Base-by-base conservation (phyloP, 2,797 vertebrate genomes). In the Martes flavigula region DNA sequence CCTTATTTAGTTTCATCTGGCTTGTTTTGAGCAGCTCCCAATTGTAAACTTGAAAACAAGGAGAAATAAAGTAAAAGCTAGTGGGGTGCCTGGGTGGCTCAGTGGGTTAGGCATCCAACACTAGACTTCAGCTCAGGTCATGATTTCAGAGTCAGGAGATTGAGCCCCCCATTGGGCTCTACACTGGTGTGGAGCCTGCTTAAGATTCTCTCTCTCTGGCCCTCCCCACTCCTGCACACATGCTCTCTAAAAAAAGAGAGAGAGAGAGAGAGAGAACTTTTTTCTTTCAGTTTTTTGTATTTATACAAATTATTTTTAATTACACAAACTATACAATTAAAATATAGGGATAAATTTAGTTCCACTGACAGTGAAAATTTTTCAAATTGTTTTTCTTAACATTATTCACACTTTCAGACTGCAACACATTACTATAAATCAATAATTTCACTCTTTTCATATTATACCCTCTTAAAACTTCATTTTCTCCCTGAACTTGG, bases 381-480 rank as follows among this genome's bases (percentile, higher is more conserved):
- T 94, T 54, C 64, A 89, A 72, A 38, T 62, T 64, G 43, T 56
- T 94, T 87, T 77, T 77, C 75, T 75, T 66, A 90, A 86, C 81
- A 48, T 77, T 46, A 66, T 62, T 75, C 25, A 68, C 38, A 35
- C 10, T 18, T 75, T 92, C 51, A 54, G 51, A 88, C 62, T 32
- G 20, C 54, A 90, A 27, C 3, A 23, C 20, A 56, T 38, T 82
- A 32, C 10, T 25, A 14, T 21, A 60, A 92, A 77, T 68, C 20
- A 77, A 51, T 4, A 68, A 43, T 66, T 35, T 38, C 51, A 89
- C 92, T 91, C 38, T n/a, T 86, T 93, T 89, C 8, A 66, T 38
- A 84, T 60, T 64, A 43, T 32, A 40, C 3, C 2, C 35, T 87
- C 72, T 81, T 84, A 93, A 93, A 75, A 66, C 13, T 81, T 81